Evolutionary conservation across 2,888 invertebrate species (phyloP).

Genomic region (Corythucha ciliata): DNA sequence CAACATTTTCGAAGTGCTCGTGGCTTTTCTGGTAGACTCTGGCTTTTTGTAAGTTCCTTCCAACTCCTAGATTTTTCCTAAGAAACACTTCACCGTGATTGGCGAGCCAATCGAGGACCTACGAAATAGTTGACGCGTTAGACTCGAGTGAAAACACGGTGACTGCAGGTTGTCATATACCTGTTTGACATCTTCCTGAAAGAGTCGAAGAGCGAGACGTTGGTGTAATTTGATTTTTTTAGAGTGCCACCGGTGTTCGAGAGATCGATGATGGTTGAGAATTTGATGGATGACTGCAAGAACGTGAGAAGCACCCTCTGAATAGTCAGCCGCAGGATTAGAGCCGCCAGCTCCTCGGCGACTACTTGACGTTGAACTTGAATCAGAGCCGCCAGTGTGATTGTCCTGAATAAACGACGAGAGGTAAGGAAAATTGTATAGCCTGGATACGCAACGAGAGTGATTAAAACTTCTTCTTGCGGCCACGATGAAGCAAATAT

Average conservation of each 20-base stretch:
- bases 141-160: neutral
- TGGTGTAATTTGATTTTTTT: conserved; percentile 93
- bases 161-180: conserved; percentile 45
- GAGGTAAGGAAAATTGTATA: too few relatives aligned
- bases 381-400: conserved; percentile 25
- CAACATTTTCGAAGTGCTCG: conserved; percentile 97
- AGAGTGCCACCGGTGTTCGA: conserved; percentile 91
- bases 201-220: conserved; percentile 76
- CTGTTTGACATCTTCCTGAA: conserved; percentile 96
- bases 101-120: conserved; percentile 93
- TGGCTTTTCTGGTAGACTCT: conserved; percentile 95
- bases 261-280: conserved; percentile 82
- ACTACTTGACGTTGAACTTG: conserved; percentile 27
- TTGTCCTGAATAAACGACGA: conserved; percentile 11
- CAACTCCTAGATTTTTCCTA: conserved; percentile 93
- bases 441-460: too few relatives aligned
- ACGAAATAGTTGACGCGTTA: conserved; percentile 35
- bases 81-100: conserved; percentile 97
- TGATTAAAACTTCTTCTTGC: too few relatives aligned
- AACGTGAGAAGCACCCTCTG: conserved; percentile 92
- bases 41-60: conserved; percentile 88
- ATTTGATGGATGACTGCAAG: conserved; percentile 94
- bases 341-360: conserved; percentile 44
- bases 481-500: too few relatives aligned
- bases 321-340: conserved; percentile 91